A percentile compares a stretch with the other conserved stretches of the same genome.
phyloP scores from a whole-genome alignment of 2,113 vertebrate genomes.

The Pluvialis apricaria region DNA sequence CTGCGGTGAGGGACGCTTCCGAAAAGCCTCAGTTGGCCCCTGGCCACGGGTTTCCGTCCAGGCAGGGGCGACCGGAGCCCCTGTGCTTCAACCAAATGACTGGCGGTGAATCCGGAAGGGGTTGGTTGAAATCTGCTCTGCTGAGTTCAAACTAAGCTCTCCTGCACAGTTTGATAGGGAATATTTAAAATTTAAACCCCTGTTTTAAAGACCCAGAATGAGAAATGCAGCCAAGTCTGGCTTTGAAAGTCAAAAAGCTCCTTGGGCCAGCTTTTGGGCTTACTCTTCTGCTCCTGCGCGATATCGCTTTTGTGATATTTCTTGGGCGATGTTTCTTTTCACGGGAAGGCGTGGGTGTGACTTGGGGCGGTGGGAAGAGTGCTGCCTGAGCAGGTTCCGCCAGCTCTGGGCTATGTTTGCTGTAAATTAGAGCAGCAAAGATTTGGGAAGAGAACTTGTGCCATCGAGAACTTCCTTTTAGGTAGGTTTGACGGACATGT shows the following conservation, averaged over 20 bases:
- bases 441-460: not conserved
- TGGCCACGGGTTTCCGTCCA: not conserved
- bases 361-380: not conserved
- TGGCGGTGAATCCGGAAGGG: not conserved
- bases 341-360: rapidly evolving
- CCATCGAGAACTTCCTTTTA: not conserved
- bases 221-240: not conserved
- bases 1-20: not conserved
- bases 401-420: not conserved
- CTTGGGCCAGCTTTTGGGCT: not conserved
- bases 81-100: not conserved
- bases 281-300: rapidly evolving
- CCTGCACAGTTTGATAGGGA: rapidly evolving
- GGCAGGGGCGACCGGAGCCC: rapidly evolving
- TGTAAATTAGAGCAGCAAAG: not conserved
- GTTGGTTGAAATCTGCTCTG: not conserved
- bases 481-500: too few relatives aligned
- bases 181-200: not conserved
- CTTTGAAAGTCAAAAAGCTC: not conserved
- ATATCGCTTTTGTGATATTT: rapidly evolving
- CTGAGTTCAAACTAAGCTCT: not conserved
- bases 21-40: not conserved
- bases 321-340: not conserved
- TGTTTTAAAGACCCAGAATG: not conserved
- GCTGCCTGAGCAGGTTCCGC: not conserved